These are phyloP conservation scores for Apodemus sylvaticus DNA, from an alignment of 2,113 vertebrate genomes.

Conservation along the genomic window DNA sequence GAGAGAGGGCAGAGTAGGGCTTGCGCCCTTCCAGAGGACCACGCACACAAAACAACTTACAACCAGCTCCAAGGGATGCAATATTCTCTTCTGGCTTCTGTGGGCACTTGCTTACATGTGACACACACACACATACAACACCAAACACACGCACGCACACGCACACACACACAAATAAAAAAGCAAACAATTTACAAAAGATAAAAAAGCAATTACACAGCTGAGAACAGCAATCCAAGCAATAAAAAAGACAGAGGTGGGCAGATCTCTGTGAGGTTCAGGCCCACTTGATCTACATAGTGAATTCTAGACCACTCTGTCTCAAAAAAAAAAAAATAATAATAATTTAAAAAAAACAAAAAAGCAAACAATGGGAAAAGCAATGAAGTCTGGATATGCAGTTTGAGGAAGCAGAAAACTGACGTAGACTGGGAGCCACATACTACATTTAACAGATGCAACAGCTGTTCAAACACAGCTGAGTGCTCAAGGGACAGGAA, in stretches of 20 bases:
- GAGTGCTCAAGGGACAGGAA: neutral
- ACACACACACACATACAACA: neutral
- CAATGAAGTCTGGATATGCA: slow-evolving; percentile 3
- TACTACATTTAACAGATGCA: neutral
- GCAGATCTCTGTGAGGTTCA: neutral
- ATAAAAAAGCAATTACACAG: neutral
- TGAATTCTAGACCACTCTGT: neutral
- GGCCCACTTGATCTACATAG: neutral
- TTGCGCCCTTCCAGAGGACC: neutral
- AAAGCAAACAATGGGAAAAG: slow-evolving; percentile 2
- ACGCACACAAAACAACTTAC: neutral
- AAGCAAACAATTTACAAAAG: neutral
- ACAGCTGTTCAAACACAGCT: neutral
- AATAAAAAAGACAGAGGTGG: neutral
- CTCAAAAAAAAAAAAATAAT: neutral
- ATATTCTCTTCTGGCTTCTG: neutral
- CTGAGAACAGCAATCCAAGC: neutral
- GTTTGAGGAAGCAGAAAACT: neutral
- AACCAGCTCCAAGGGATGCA: neutral
- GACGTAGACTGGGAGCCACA: neutral
- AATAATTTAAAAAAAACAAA: neutral
- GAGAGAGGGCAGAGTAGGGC: neutral
- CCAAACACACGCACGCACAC: neutral
- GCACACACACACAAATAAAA: neutral
- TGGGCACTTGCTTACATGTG: too few species aligned